A percentile compares a stretch with the other conserved stretches of the same genome.
phyloP scores from a whole-genome alignment of 2,888 invertebrate species.

The Rotaria magnacalcarata region DNA sequence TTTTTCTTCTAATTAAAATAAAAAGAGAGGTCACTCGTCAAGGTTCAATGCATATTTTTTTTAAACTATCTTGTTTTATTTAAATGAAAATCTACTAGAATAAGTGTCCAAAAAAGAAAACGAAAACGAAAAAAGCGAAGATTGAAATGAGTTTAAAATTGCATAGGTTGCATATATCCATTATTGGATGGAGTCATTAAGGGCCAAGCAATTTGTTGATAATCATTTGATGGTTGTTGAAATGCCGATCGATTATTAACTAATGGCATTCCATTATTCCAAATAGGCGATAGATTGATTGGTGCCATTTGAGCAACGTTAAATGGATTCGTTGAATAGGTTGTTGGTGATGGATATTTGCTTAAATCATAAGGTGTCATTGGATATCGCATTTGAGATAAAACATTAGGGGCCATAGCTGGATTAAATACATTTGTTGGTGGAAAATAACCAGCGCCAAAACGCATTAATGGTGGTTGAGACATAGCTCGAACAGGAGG shows the following conservation, averaged over 20 bases:
- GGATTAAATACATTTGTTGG: not conserved
- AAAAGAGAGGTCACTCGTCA: not conserved
- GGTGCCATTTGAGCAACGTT: not conserved
- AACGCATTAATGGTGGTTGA: not conserved
- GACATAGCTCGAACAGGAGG: not conserved
- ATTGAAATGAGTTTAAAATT: not conserved
- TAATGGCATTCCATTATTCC: not conserved
- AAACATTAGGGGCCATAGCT: not conserved
- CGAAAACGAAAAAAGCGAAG: not conserved
- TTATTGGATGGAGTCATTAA: not conserved
- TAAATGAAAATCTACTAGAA: not conserved
- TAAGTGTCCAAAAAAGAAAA: not conserved
- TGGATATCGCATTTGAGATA: slow-evolving; percentile 5
- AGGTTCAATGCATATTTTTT: not conserved
- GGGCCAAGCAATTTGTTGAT: not conserved
- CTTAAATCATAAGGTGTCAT: not conserved
- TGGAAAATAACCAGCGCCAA: not conserved
- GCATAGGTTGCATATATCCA: not conserved
- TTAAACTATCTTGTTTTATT: not conserved
- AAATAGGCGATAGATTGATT: not conserved
- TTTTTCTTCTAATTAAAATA: too few relatives aligned
- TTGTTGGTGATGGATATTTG: not conserved
- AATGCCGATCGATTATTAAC: not conserved
- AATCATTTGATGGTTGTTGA: slow-evolving; percentile 21
- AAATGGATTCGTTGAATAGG: not conserved